A percentile compares a stretch with the other conserved stretches of the same genome.
Conservation (phyloP, 2,888 invertebrate species). For the Sarcophaga variegata region DNA sequence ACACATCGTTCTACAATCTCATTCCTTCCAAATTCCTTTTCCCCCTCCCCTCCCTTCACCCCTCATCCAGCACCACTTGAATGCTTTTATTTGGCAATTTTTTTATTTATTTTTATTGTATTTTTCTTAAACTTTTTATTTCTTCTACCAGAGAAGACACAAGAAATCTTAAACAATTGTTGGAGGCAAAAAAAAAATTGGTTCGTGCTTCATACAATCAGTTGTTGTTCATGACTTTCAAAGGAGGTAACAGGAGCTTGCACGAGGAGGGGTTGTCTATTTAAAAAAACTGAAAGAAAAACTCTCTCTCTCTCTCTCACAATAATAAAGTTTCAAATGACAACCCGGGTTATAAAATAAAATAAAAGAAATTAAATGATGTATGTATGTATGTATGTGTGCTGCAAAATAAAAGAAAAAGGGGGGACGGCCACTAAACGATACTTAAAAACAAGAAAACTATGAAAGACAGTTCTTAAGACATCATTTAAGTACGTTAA, state of each 20-base stretch:
- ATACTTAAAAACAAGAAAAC: slow-evolving; percentile 17
- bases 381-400: too few relatives aligned
- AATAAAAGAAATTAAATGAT: not conserved
- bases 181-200: slow-evolving; percentile 4
- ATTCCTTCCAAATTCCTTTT: not conserved
- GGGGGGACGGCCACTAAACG: slow-evolving; percentile 20
- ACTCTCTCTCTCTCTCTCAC: not conserved
- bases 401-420: slow-evolving; percentile 7
- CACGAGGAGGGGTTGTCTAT: too few relatives aligned
- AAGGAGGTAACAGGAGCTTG: not conserved
- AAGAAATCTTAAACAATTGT: slow-evolving; percentile 44
- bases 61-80: too few relatives aligned
- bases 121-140: slow-evolving; percentile 26
- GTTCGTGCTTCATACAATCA: too few relatives aligned
- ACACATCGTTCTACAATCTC: slow-evolving; percentile 22
- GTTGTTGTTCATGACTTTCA: too few relatives aligned
- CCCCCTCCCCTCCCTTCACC: not conserved
- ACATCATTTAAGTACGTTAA: not conserved
- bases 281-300: too few relatives aligned
- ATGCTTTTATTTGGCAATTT: not conserved
- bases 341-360: not conserved
- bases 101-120: slow-evolving; percentile 3
- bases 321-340: slow-evolving; percentile 45
- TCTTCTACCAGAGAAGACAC: not conserved
- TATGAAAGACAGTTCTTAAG: slow-evolving; percentile 5